Conservation (phyloP, 2,888 invertebrate genomes). For the Hydrotaea diabolus region DNA sequence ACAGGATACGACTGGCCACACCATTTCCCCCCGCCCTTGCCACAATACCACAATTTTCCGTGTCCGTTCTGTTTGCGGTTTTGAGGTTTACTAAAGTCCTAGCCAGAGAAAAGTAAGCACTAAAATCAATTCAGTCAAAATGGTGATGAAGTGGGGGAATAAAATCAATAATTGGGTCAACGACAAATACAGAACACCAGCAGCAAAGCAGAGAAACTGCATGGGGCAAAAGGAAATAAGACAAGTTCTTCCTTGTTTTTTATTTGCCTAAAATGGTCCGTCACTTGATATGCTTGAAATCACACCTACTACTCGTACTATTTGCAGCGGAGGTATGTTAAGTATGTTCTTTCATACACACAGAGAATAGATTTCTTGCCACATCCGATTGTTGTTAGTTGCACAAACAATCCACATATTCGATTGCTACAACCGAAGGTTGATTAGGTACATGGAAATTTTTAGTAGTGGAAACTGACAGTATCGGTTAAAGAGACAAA, state of each 20-base stretch:
- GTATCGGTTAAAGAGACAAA: too few relatives aligned
- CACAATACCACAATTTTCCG: background rate
- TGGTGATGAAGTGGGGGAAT: background rate
- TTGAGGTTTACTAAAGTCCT: background rate
- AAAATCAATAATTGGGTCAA: slow-evolving; percentile 38
- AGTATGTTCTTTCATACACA: too few relatives aligned
- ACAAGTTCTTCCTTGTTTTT: slow-evolving; percentile 16
- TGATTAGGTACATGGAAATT: too few relatives aligned
- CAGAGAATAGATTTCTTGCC: too few relatives aligned
- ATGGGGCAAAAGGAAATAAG: background rate
- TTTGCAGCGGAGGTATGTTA: too few relatives aligned
- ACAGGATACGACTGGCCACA: background rate
- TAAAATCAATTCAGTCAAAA: slow-evolving; percentile 7
- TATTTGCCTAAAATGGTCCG: background rate
- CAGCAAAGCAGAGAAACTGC: background rate
- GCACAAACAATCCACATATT: too few relatives aligned
- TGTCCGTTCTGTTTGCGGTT: background rate
- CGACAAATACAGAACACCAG: background rate
- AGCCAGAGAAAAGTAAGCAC: background rate
- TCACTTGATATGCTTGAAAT: too few relatives aligned
- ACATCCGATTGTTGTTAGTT: too few relatives aligned
- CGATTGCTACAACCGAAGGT: too few relatives aligned
- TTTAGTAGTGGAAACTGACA: too few relatives aligned
- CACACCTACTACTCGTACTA: too few relatives aligned
- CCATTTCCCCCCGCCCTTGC: background rate